Percentiles rank a stretch among this genome's conserved stretches.
These are phyloP conservation scores for Harpalus rubripes DNA, from an alignment of 2,888 invertebrate species.

Conservation along the genomic window DNA sequence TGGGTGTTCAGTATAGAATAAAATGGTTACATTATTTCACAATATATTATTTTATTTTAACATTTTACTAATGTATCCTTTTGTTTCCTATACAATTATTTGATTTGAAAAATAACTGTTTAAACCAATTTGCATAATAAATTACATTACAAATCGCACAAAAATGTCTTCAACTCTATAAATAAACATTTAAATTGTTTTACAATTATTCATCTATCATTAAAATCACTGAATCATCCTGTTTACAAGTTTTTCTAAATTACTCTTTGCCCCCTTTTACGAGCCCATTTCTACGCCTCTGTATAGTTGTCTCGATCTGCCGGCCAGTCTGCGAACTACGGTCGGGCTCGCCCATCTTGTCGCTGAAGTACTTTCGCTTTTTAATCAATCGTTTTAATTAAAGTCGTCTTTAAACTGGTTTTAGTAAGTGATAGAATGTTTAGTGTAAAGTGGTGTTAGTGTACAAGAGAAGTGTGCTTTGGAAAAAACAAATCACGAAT, in stretches of 20 bases:
- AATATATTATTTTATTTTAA: neutral
- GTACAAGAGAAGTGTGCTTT: neutral
- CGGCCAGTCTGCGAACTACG: neutral
- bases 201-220: neutral
- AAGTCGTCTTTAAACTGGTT: neutral
- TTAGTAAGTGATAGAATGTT: constrained; percentile 14
- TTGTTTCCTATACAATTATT: neutral
- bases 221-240: no score
- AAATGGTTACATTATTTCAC: constrained; percentile 16
- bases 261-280: neutral
- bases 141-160: neutral
- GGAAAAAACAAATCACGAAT: neutral
- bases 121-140: neutral
- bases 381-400: constrained; percentile 19
- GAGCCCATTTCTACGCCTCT: neutral
- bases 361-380: neutral
- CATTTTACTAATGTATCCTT: neutral
- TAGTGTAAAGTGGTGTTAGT: neutral
- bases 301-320: neutral
- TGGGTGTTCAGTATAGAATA: constrained; percentile 13
- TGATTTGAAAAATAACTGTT: neutral
- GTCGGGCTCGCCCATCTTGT: neutral
- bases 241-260: neutral
- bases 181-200: neutral
- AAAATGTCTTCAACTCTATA: no score